These are phyloP conservation scores for Sussaba pulchella DNA, from an alignment of 2,888 invertebrate species.

Conservation along the genomic window DNA sequence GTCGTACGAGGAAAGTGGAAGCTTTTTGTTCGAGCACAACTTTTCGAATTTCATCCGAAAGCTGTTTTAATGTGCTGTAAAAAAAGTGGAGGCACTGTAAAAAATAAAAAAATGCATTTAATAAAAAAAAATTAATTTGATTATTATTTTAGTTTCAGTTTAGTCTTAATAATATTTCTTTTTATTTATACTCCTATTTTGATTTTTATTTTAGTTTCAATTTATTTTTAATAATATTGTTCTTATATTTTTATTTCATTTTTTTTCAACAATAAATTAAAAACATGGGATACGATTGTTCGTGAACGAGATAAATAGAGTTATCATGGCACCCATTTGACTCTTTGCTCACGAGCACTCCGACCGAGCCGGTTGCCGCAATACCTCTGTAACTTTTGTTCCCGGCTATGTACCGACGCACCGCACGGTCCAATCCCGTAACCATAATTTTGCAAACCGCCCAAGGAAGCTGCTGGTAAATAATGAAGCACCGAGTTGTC, in stretches of 20 bases:
- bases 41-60: not conserved
- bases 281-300: too few relatives aligned
- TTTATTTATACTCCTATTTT: too few relatives aligned
- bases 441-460: constrained; percentile 81
- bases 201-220: too few relatives aligned
- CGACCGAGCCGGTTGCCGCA: constrained; percentile 50
- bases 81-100: too few relatives aligned
- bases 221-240: too few relatives aligned
- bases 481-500: constrained; percentile 79
- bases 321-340: constrained; percentile 54
- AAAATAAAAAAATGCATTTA: too few relatives aligned
- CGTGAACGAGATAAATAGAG: constrained; percentile 67
- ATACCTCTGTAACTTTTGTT: constrained; percentile 33
- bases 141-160: too few relatives aligned
- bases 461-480: constrained; percentile 78
- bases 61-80: too few relatives aligned
- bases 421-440: constrained; percentile 76
- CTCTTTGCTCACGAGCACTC: constrained; percentile 20
- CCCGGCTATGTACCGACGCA: constrained; percentile 55
- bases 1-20: constrained; percentile 17
- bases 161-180: too few relatives aligned
- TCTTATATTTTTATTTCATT: too few relatives aligned
- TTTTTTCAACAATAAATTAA: too few relatives aligned
- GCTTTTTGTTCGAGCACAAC: not conserved
- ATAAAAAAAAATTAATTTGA: too few relatives aligned